Base-by-base conservation (phyloP, 2,888 invertebrate genomes). In the Copidosoma aretas region DNA sequence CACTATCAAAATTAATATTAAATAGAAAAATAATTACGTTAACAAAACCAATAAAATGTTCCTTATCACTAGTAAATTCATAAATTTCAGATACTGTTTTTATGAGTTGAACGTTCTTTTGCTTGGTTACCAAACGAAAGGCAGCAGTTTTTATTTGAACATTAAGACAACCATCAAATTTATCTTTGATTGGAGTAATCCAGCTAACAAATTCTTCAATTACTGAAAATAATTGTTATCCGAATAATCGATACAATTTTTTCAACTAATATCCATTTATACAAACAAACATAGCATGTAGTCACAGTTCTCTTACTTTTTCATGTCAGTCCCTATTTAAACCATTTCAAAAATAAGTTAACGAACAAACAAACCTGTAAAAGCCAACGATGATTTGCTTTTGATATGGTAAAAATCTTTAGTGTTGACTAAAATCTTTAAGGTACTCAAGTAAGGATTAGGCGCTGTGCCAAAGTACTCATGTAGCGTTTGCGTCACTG, bases 111-210 rank as follows among this genome's bases (percentile, higher is more conserved):
- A 87, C 85, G 77, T 90, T 88, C 72, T 89, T 90, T 77, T 93
- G 92, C 72, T 87, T 89, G 73, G 86, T 87, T 17, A 92, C 88
- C 76, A 93, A 86, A 79, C 89, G 89, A 84, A 93, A 93, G 63
- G 91, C 91, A 73, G 90, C 89, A 77, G 90, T 82, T 84, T 93
- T 92, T 41, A 92, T 79, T 71, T 89, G 83, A 77, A 76, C 81
- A 77, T 75, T 81, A 77, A 87, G 84, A 79, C 82, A 83, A 73
- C 86, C 85, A 74, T 83, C 85, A 74, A 86, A 86, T 58, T 79
- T 79, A 73, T 77, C 82, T 77, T 81, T 80, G 79, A 80, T 72
- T 24, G 66, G 64, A 49, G 70, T 70, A 54, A 85, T 73, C 85
- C 85, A 86, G 39, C 74, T 77, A 66, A 76, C 71, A 74, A 84